phyloP scores from a whole-genome alignment of 1,140 invertebrate genomes.

The Maconellicoccus hirsutus region DNA sequence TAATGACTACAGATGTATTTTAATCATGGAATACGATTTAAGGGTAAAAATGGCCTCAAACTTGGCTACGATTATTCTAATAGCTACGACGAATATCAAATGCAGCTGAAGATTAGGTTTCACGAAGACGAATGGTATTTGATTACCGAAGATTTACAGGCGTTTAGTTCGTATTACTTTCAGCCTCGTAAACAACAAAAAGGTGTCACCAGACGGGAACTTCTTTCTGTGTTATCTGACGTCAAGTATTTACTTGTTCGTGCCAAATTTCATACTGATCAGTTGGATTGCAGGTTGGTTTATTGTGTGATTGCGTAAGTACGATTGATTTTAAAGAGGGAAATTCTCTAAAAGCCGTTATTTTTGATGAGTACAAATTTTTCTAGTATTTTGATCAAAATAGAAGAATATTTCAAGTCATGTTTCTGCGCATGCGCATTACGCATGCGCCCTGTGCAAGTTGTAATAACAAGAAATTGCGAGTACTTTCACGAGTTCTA shows the following conservation, averaged over 20 bases:
- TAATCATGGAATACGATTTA: constrained; percentile 18
- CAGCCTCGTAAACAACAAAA: constrained; percentile 34
- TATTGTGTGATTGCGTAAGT: too few relatives aligned
- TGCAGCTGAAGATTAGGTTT: constrained; percentile 48
- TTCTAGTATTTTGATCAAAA: too few relatives aligned
- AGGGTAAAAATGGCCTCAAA: constrained; percentile 52
- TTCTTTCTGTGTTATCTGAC: constrained; percentile 72
- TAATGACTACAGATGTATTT: too few relatives aligned
- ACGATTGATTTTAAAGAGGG: too few relatives aligned
- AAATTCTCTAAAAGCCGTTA: too few relatives aligned
- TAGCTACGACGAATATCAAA: constrained; percentile 43
- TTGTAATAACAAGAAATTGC: too few relatives aligned
- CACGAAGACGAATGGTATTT: constrained; percentile 64
- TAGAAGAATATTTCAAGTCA: too few relatives aligned
- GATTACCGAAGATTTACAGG: constrained; percentile 44
- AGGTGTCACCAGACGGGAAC: constrained; percentile 58
- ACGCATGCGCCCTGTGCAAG: too few relatives aligned
- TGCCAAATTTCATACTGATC: constrained; percentile 86
- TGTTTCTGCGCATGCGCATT: too few relatives aligned
- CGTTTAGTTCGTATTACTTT: constrained; percentile 41
- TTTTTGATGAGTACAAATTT: too few relatives aligned
- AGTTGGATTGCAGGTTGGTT: constrained; percentile 67
- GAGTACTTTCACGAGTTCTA: too few relatives aligned
- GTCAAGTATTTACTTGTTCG: constrained; percentile 70
- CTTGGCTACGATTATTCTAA: constrained; percentile 58